These are phyloP conservation scores for Drosophila mercatorum DNA, from an alignment of 2,888 invertebrate species.

Conservation along the genomic window DNA sequence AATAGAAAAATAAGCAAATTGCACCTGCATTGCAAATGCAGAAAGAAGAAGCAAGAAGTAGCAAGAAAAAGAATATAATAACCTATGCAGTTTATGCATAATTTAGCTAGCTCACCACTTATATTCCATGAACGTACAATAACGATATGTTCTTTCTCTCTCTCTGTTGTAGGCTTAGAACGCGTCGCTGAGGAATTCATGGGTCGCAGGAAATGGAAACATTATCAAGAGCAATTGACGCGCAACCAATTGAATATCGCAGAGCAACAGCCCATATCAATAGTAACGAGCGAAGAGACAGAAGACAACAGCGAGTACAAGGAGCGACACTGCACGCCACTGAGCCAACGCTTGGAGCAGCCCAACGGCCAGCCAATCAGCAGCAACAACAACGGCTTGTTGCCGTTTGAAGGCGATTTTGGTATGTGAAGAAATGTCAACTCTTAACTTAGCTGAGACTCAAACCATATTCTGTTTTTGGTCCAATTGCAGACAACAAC, in stretches of 20 bases:
- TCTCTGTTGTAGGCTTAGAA: slow-evolving; percentile 92
- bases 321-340: slow-evolving; percentile 61
- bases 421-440: slow-evolving; percentile 34
- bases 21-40: slow-evolving; percentile 37
- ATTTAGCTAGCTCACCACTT: slow-evolving; percentile 32
- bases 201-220: slow-evolving; percentile 98
- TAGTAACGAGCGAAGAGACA: slow-evolving; percentile 44
- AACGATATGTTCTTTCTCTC: not conserved
- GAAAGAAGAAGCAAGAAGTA: not conserved
- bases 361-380: slow-evolving; percentile 46
- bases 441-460: not conserved
- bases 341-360: slow-evolving; percentile 69
- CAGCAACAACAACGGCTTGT: slow-evolving; percentile 32
- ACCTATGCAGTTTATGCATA: slow-evolving; percentile 27
- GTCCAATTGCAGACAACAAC: slow-evolving; percentile 53
- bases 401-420: slow-evolving; percentile 64
- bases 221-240: slow-evolving; percentile 92
- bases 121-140: slow-evolving; percentile 2
- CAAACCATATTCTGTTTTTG: not conserved
- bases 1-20: slow-evolving; percentile 53
- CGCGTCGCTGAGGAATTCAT: slow-evolving; percentile 98
- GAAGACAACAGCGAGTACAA: slow-evolving; percentile 39
- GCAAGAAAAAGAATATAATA: slow-evolving; percentile 39
- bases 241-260: slow-evolving; percentile 85
- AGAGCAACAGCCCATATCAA: slow-evolving; percentile 77